A percentile compares a stretch with the other conserved stretches of the same genome.
These are phyloP conservation scores for Atherix ibis DNA, from an alignment of 2,888 invertebrate genomes.

Conservation along the genomic window DNA sequence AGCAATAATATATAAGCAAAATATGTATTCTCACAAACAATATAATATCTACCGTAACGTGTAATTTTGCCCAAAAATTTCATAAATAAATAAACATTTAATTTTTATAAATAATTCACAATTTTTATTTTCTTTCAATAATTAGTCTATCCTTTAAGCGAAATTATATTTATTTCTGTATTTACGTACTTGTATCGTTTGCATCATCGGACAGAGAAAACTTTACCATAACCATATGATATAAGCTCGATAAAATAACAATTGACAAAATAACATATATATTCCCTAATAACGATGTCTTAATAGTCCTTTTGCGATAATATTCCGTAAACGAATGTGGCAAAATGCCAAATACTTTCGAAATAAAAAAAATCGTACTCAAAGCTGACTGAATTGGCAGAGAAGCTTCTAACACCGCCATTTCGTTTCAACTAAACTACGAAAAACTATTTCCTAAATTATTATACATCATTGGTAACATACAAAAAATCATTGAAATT, in stretches of 20 bases:
- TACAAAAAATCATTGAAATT: too few species aligned
- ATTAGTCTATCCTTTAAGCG: too few species aligned
- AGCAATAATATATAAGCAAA: too few species aligned
- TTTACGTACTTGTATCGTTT: constrained; percentile 24
- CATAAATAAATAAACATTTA: background rate
- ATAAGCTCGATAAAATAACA: constrained; percentile 17
- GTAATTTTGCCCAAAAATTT: too few species aligned
- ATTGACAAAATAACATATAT: constrained; percentile 18
- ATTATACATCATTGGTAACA: too few species aligned
- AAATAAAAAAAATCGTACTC: constrained; percentile 22
- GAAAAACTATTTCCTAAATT: too few species aligned
- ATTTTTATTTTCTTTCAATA: background rate
- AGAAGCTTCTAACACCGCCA: too few species aligned
- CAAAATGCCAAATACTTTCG: constrained; percentile 26
- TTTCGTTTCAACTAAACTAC: too few species aligned
- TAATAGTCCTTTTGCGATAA: constrained; percentile 17
- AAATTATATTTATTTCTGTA: background rate
- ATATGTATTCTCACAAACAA: background rate
- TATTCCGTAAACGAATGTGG: constrained; percentile 23
- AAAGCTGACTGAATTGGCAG: too few species aligned
- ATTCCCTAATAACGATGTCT: constrained; percentile 23
- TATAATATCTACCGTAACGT: background rate
- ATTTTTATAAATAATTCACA: background rate
- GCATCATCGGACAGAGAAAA: constrained; percentile 23
- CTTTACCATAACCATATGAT: constrained; percentile 21